phyloP scores from a whole-genome alignment of 2,888 invertebrate species.

The Steinernema scapterisci region DNA sequence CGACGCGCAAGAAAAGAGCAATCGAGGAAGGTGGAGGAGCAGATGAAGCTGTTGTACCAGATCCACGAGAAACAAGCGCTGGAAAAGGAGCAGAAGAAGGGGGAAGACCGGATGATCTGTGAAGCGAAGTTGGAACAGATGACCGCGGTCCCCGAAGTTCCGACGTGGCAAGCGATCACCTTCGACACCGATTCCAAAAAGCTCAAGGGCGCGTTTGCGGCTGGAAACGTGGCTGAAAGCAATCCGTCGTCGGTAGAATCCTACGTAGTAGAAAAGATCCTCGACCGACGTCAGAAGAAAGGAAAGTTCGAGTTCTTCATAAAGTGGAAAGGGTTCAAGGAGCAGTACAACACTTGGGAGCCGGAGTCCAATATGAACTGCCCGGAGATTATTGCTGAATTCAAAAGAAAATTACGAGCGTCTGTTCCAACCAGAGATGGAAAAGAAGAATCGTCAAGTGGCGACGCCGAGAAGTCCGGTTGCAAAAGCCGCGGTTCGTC shows the following conservation, averaged over 20 bases:
- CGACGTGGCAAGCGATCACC: background rate
- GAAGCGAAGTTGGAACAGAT: background rate
- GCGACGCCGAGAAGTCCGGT: background rate
- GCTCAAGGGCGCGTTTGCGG: background rate
- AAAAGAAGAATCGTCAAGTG: background rate
- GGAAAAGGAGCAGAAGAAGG: slow-evolving; percentile 3
- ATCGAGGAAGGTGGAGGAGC: slow-evolving; percentile 10
- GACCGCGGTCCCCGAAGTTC: background rate
- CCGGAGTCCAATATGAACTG: slow-evolving; percentile 35
- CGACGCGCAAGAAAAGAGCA: background rate
- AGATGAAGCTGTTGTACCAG: background rate
- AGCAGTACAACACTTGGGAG: slow-evolving; percentile 38
- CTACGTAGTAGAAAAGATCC: slow-evolving; percentile 36
- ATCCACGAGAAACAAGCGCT: background rate
- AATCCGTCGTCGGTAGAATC: background rate
- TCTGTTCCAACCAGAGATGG: background rate
- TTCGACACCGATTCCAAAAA: background rate
- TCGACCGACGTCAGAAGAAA: slow-evolving; percentile 31
- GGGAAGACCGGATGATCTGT: background rate
- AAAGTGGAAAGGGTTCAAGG: slow-evolving; percentile 36
- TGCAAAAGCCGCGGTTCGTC: background rate
- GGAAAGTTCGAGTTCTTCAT: slow-evolving; percentile 36
- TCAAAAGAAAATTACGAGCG: slow-evolving; percentile 1
- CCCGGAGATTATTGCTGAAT: slow-evolving; percentile 37
- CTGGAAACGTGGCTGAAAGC: background rate